Conservation (phyloP, 2,113 vertebrate species). For the Glaucidium brasilianum region DNA sequence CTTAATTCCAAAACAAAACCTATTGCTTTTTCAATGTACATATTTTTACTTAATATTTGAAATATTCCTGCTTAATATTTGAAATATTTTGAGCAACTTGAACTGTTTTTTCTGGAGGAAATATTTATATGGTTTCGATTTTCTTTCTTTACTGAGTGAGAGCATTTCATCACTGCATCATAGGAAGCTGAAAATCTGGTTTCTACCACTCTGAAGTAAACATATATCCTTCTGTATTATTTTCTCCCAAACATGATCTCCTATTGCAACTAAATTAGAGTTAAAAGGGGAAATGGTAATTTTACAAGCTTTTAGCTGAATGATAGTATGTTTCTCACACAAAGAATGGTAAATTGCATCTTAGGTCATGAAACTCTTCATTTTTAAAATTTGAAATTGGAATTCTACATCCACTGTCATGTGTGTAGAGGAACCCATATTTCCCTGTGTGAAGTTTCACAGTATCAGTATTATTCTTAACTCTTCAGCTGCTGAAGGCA, state of each 20-base stretch:
- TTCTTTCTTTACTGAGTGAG: not conserved
- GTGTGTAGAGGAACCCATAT: not conserved
- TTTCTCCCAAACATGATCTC: not conserved
- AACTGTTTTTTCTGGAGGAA: not conserved
- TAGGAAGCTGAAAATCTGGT: not conserved
- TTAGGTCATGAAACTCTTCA: not conserved
- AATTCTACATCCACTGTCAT: not conserved
- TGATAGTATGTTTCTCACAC: not conserved
- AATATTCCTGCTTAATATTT: not conserved
- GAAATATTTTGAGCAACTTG: not conserved
- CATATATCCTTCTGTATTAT: not conserved
- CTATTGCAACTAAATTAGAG: not conserved
- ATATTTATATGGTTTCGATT: not conserved
- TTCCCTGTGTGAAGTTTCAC: not conserved
- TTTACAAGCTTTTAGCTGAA: not conserved
- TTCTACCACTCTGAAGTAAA: not conserved
- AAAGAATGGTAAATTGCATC: not conserved
- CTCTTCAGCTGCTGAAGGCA: not conserved
- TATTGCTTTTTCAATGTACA: not conserved
- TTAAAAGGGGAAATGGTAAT: not conserved
- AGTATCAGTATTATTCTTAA: not conserved
- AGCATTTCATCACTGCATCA: not conserved
- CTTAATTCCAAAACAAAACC: not conserved
- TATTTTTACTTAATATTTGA: not conserved
- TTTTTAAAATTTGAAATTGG: not conserved